Conservation (phyloP, 2,797 vertebrate species). For the Okamejei kenojei region DNA sequence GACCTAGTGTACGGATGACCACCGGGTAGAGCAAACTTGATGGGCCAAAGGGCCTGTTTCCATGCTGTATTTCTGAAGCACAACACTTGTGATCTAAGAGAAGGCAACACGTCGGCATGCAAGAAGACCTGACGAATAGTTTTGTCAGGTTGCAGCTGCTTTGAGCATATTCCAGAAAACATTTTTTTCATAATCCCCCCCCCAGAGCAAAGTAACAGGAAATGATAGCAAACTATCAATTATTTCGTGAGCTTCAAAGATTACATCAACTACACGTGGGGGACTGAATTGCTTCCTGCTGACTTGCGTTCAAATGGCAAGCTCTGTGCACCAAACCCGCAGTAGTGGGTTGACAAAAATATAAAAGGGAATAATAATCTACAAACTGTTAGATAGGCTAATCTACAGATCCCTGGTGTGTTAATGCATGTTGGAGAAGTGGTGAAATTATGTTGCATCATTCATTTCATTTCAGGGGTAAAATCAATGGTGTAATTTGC, state of each 20-base stretch:
- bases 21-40: no score
- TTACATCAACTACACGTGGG: neutral
- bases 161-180: neutral
- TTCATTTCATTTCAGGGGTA: neutral
- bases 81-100: neutral
- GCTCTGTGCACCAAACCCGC: neutral
- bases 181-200: neutral
- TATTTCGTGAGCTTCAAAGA: neutral
- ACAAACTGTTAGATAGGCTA: neutral
- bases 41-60: no score
- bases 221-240: neutral
- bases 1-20: no score
- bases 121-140: no score
- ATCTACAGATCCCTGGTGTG: neutral
- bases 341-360: neutral
- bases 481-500: neutral
- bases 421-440: neutral
- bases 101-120: neutral
- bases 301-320: neutral
- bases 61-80: no score
- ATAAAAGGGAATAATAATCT: neutral
- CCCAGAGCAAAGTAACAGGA: neutral
- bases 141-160: neutral
- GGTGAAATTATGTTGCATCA: conserved; percentile 13
- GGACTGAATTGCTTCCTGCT: neutral